These are phyloP conservation scores for Palythoa grandiflora DNA, from an alignment of 92 coral and sea anemone genomes.

Conservation along the genomic window DNA sequence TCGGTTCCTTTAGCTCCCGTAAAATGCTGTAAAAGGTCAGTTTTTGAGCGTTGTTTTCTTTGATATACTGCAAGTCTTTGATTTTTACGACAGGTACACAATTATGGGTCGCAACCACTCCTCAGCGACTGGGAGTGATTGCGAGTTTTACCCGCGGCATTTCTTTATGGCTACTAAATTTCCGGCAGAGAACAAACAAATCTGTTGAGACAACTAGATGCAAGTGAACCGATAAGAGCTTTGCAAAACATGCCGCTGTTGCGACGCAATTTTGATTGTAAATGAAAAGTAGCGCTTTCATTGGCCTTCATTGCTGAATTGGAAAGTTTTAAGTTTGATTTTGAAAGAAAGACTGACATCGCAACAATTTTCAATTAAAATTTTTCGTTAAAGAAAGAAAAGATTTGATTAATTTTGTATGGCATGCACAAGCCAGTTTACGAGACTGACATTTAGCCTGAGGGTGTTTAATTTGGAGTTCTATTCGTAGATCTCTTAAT, in stretches of 20 bases:
- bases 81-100: background rate
- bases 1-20: background rate
- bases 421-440: background rate
- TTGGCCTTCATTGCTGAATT: background rate
- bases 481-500: background rate
- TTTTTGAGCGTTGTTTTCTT: background rate
- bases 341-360: background rate
- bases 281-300: background rate
- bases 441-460: conserved; percentile 7
- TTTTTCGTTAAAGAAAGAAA: background rate
- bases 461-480: conserved; percentile 7
- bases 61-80: background rate
- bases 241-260: conserved; percentile 32
- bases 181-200: conserved; percentile 29
- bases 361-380: background rate
- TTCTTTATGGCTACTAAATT: conserved; percentile 30
- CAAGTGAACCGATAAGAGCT: conserved; percentile 13
- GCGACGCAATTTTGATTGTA: background rate
- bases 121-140: background rate
- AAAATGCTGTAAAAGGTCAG: background rate
- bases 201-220: conserved; percentile 41
- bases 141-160: conserved; percentile 28
- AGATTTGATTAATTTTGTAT: background rate
- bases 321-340: background rate
- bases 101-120: background rate